Base-by-base conservation (phyloP, 1,140 invertebrate species). In the Ganaspis sp. region DNA sequence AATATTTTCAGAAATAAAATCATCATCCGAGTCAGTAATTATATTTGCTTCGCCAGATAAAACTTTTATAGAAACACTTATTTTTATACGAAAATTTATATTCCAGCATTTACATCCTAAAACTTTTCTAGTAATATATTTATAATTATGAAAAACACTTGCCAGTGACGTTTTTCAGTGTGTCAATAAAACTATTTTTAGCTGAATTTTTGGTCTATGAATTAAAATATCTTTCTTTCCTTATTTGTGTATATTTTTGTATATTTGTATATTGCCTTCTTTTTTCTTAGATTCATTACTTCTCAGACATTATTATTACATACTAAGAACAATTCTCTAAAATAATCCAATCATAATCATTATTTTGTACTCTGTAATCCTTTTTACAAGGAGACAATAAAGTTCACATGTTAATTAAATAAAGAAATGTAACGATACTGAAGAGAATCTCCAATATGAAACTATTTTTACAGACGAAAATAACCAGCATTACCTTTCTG, bases 341-440 rank as follows among this genome's bases (percentile, higher is more conserved):
- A n/a, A n/a, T n/a, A n/a, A n/a, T n/a, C 70, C 73, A 78, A 64
- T 71, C 38, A 71, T 45, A 37, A 38, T 64, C 15, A 37, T 70
- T 54, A 29, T 15, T 34, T 37, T 54, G 53, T 15, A 73, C 4
- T 74, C 23, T 53, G 58, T 64, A 70, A 37, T 75, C 38, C 29
- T 29, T 64, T 69, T 29, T 26, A 26, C 5, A 58, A 69, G 45
- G 45, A n/a, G 49, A 42, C 74, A 49, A 78, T 75, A 71, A 70
- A 49, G 23, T 45, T 53, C 11, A 12, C 26, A 26, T 74, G 49
- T 9, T 19, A 75, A 79, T 73, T 70, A 34, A 54, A 45, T 76
- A 72, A 74, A 23, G 17, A 73, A 74, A 74, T 80, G 74, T 72
- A 78, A 69, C 72, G 45, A 49, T 72, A 29, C 42, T 69, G 49